Percentiles rank a stretch among this genome's conserved stretches.
These are phyloP conservation scores for Capricornis sumatraensis DNA, from an alignment of 2,113 vertebrate genomes.

Conservation along the genomic window DNA sequence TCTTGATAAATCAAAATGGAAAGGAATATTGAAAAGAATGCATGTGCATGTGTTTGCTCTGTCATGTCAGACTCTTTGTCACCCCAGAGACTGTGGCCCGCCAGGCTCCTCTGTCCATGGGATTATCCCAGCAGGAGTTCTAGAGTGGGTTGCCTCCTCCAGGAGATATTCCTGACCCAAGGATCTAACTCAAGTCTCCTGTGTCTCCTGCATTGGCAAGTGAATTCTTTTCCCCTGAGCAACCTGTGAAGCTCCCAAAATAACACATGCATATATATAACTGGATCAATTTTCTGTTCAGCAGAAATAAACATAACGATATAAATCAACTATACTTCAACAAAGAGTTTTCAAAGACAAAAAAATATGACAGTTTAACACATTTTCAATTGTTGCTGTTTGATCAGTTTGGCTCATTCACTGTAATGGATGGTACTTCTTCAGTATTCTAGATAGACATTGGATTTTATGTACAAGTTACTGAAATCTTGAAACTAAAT, in stretches of 20 bases:
- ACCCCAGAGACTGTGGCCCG: background rate
- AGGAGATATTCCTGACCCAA: background rate
- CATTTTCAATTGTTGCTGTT: background rate
- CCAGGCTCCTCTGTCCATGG: background rate
- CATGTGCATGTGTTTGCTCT: background rate
- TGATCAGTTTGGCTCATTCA: background rate
- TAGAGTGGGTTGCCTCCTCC: background rate
- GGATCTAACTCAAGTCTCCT: background rate
- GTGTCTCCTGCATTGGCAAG: background rate
- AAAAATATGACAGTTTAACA: background rate
- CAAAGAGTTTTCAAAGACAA: background rate
- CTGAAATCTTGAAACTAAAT: background rate
- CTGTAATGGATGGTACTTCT: background rate
- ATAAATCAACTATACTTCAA: background rate
- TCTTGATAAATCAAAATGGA: background rate
- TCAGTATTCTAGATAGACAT: background rate
- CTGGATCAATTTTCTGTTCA: background rate
- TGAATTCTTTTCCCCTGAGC: background rate
- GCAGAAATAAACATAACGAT: background rate
- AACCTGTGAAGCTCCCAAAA: background rate
- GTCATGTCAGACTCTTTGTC: background rate
- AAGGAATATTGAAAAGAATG: background rate
- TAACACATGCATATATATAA: background rate
- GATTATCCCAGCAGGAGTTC: background rate
- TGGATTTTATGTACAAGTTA: background rate